Evolutionary conservation across 2,113 vertebrate species (phyloP).

Genomic region (Pongo abelii): DNA sequence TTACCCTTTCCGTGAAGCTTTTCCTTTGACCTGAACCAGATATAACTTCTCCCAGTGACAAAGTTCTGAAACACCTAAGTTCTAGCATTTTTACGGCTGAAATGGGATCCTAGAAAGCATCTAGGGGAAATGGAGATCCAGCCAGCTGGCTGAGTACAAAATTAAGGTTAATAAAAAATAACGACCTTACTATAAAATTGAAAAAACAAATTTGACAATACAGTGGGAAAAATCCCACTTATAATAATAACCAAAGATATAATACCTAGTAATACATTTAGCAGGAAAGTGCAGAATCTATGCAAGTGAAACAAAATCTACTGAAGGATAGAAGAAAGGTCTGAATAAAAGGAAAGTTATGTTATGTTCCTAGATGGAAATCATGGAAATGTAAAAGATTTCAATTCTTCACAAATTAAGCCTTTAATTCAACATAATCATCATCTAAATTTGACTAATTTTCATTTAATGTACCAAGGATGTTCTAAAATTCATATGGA

Average conservation of each 20-base stretch:
- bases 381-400: conserved; percentile 42
- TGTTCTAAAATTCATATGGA: conserved; percentile 43
- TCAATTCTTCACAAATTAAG: conserved; percentile 33
- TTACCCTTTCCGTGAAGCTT: not conserved
- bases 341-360: not conserved
- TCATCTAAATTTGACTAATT: conserved; percentile 55
- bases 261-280: conserved; percentile 4
- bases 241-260: not conserved
- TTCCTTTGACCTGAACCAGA: not conserved
- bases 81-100: not conserved
- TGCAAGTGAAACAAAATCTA: conserved; percentile 23
- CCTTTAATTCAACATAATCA: conserved; percentile 46
- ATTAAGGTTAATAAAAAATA: conserved; percentile 39
- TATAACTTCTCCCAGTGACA: not conserved
- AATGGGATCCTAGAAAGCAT: not conserved
- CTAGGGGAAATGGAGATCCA: not conserved
- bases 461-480: conserved; percentile 33
- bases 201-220: conserved; percentile 25
- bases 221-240: not conserved
- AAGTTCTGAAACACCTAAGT: not conserved
- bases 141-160: conserved; percentile 14
- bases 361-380: not conserved
- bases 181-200: not conserved
- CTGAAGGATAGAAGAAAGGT: not conserved
- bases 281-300: not conserved